Conservation (phyloP, 2,797 vertebrate genomes). For the Novumbra hubbsi region DNA sequence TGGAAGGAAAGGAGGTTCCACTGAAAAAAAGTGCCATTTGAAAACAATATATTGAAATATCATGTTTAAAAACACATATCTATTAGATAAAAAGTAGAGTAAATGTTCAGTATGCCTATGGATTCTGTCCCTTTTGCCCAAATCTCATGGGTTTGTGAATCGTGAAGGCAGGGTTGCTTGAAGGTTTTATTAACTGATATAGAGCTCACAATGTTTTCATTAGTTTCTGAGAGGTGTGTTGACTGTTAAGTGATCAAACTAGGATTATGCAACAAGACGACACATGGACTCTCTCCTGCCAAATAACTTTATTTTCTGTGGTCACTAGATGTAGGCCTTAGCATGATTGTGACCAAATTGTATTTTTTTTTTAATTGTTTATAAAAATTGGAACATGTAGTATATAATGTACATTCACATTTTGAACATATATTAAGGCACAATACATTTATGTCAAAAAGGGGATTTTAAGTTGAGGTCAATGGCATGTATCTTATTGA, state of each 20-base stretch:
- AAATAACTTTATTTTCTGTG: slow-evolving; percentile 79
- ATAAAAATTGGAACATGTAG: slow-evolving; percentile 52
- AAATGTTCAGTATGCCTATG: slow-evolving; percentile 6
- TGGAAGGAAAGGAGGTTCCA: slow-evolving; percentile 40
- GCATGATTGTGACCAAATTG: slow-evolving; percentile 83
- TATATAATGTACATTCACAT: slow-evolving; percentile 51
- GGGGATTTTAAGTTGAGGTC: slow-evolving; percentile 51
- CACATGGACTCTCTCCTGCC: slow-evolving; percentile 69
- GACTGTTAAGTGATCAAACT: slow-evolving; percentile 69
- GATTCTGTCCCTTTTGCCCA: slow-evolving; percentile 47
- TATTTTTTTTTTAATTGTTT: slow-evolving; percentile 57
- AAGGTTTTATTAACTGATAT: slow-evolving; percentile 20
- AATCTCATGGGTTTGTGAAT: slow-evolving; percentile 28
- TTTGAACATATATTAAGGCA: slow-evolving; percentile 56
- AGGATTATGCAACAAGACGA: slow-evolving; percentile 91
- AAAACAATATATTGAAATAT: background rate
- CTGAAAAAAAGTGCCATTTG: slow-evolving; percentile 61
- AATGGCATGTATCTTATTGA: slow-evolving; percentile 59
- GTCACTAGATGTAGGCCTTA: slow-evolving; percentile 76
- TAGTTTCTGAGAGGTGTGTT: slow-evolving; percentile 54
- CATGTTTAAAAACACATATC: slow-evolving; percentile 28
- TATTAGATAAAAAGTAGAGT: slow-evolving; percentile 2
- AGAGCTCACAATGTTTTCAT: slow-evolving; percentile 28
- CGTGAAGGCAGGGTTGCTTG: slow-evolving; percentile 42
- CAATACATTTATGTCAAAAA: slow-evolving; percentile 54